Percentiles rank a stretch among this genome's conserved stretches.
phyloP scores from a whole-genome alignment of 1,140 invertebrate genomes.

The Drosophila bipectinata region DNA sequence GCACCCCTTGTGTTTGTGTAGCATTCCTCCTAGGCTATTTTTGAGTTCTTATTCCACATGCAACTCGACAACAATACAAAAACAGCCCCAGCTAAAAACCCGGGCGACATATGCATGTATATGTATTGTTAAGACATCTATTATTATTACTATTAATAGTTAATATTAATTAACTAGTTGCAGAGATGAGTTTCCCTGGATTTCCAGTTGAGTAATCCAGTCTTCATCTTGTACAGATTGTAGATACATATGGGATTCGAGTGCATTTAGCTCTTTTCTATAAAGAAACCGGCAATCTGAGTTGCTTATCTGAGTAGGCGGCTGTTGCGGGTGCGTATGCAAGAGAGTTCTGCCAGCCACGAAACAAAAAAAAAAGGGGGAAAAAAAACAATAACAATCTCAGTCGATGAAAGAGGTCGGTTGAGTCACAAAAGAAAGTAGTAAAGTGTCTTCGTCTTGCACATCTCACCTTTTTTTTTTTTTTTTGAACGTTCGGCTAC shows the following conservation, averaged over 20 bases:
- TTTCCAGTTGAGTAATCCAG: not conserved
- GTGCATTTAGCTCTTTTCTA: not conserved
- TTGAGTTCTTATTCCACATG: constrained; percentile 72
- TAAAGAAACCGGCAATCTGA: not conserved
- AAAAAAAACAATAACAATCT: not conserved
- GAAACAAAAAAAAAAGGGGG: not conserved
- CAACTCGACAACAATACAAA: constrained; percentile 28
- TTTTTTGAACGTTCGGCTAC: not conserved
- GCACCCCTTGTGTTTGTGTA: constrained; percentile 50
- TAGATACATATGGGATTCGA: not conserved
- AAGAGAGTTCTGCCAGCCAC: not conserved
- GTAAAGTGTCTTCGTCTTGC: not conserved
- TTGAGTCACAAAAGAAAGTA: not conserved
- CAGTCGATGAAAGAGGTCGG: not conserved
- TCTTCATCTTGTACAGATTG: not conserved
- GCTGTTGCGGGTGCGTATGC: not conserved
- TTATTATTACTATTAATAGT: not conserved
- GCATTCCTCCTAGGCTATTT: constrained; percentile 67
- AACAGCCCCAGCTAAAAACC: constrained; percentile 32
- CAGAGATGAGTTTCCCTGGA: not conserved
- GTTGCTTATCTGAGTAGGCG: not conserved
- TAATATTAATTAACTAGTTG: not conserved
- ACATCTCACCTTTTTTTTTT: not conserved
- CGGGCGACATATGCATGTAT: constrained; percentile 20
- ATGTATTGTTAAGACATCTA: not conserved